Evolutionary conservation across 2,888 invertebrate genomes (phyloP), one percentile per base, ranked within the genome.

Genomic region (Cheilosia vernalis): DNA sequence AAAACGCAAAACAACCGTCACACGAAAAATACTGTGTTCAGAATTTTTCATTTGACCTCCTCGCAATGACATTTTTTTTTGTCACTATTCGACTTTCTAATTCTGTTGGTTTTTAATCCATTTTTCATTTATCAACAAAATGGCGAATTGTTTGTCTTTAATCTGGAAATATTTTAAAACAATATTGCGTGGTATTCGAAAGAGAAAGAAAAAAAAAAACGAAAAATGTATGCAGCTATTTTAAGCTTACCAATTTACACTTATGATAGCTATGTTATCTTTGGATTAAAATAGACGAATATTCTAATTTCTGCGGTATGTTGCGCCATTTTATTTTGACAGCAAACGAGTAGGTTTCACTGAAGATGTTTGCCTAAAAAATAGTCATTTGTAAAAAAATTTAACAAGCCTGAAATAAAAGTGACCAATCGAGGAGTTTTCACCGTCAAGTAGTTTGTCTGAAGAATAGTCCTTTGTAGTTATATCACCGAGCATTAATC

Each of bases 41-140:
- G 67, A 67, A 30, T 51, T 66, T 79, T 77, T 74, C 58, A 76
- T 79, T 64, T 84, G 84, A 80, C 84, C 79, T 84, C 69, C 47
- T 61, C 60, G 64, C 79, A 74, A 79, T 84, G 73, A 79, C 78
- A 83, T 7, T 79, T 83, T 63, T 72, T 70, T 79, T 83, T 63
- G 66, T 70, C 33, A 19, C 15, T 56, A 10, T 53, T 67, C n/a
- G 37, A 53, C 27, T 37, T 63, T 24, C 56, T 58, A 67, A 17
- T 83, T 70, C 64, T 2, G 30, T 37, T 37, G 3, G 37, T 13
- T 49, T 37, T 76, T 63, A 2, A 51, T 47, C 58, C 33, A 27
- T 69, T 66, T 49, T 37, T 64, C 58, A 53, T 73, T 63, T 27
- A 55, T 24, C 58, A 37, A 55, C 60, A 73, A 76, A 60, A 53